Evolutionary conservation across 2,113 vertebrate species (phyloP).

Genomic region (Leptobrachium ailaonicum): DNA sequence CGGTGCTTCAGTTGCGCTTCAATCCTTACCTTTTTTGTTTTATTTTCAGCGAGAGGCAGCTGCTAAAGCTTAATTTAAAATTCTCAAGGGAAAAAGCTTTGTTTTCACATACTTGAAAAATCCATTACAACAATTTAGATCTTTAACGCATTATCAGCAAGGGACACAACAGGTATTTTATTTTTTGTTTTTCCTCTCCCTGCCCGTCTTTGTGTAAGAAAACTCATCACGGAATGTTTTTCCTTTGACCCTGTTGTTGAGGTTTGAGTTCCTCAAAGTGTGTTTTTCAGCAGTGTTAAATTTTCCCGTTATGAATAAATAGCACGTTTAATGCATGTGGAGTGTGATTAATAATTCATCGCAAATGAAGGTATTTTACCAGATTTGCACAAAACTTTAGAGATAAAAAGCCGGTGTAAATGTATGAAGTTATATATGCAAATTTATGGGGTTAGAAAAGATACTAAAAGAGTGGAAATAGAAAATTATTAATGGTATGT

Average conservation of each 20-base stretch:
- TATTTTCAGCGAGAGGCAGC: slow-evolving; percentile 37
- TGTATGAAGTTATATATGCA: too few species aligned
- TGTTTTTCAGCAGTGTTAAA: slow-evolving; percentile 2
- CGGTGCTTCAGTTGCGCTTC: not conserved
- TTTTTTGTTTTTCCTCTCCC: not conserved
- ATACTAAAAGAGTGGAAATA: too few species aligned
- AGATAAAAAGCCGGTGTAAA: too few species aligned
- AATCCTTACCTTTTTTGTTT: slow-evolving; percentile 1
- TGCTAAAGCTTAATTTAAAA: slow-evolving; percentile 38
- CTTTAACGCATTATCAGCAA: slow-evolving; percentile 44
- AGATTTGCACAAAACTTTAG: too few species aligned
- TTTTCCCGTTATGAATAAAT: not conserved
- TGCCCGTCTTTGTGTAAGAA: slow-evolving; percentile 29
- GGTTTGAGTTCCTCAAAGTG: slow-evolving; percentile 34
- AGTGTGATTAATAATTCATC: not conserved
- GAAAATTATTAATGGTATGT: too few species aligned
- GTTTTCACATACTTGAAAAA: slow-evolving; percentile 47
- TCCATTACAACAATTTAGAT: slow-evolving; percentile 48
- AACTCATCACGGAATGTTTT: slow-evolving; percentile 31
- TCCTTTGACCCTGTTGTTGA: slow-evolving; percentile 30
- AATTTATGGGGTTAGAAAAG: too few species aligned
- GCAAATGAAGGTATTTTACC: too few species aligned
- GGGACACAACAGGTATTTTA: slow-evolving; percentile 39
- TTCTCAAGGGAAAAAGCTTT: slow-evolving; percentile 35
- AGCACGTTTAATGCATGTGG: not conserved